Conservation (phyloP, 2,113 vertebrate species). For the Spheniscus mendiculus region DNA sequence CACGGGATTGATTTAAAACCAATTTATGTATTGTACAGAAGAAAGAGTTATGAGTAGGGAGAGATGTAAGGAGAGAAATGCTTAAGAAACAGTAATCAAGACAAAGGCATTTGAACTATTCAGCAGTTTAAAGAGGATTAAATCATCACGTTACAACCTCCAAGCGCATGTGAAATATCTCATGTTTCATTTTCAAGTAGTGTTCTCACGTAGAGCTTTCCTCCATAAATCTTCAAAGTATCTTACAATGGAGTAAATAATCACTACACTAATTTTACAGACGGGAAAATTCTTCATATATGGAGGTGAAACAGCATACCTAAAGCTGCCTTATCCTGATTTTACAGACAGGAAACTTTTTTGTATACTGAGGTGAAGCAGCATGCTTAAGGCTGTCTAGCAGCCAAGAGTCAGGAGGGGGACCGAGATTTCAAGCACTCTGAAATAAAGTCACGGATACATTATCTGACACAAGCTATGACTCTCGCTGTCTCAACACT, state of each 20-base stretch:
- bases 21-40: background rate
- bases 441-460: background rate
- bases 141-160: background rate
- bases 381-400: background rate
- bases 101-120: background rate
- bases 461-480: background rate
- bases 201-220: background rate
- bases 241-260: background rate
- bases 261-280: background rate
- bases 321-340: background rate
- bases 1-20: background rate
- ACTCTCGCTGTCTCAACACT: fast-evolving
- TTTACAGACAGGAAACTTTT: background rate
- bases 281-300: background rate
- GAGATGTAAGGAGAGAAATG: background rate
- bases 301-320: background rate
- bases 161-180: background rate
- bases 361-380: background rate
- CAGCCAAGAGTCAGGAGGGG: background rate
- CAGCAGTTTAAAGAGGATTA: background rate
- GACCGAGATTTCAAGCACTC: background rate
- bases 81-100: background rate
- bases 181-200: background rate
- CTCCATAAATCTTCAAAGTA: background rate
- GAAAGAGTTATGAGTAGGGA: background rate